A percentile compares a stretch with the other conserved stretches of the same genome.
phyloP scores from a whole-genome alignment of 2,797 vertebrate species.

The Bucorvus abyssinicus region DNA sequence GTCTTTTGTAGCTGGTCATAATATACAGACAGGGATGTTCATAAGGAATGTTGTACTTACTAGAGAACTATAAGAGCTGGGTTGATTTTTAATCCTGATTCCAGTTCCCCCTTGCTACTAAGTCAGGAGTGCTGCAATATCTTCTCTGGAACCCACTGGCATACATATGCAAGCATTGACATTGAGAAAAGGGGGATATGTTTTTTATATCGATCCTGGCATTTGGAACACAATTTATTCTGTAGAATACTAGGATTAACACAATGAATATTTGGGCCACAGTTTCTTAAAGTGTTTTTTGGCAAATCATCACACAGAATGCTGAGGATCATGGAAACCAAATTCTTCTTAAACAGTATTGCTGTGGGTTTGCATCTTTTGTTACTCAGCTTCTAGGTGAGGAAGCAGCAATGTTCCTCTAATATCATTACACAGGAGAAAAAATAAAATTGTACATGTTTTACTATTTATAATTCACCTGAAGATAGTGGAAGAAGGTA shows the following conservation, averaged over 20 bases:
- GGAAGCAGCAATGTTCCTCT: slow-evolving; percentile 49
- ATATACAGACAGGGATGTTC: not conserved
- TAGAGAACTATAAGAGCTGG: slow-evolving; percentile 8
- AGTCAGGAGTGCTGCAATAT: slow-evolving; percentile 64
- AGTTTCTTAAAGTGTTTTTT: slow-evolving; percentile 67
- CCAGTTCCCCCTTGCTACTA: not conserved
- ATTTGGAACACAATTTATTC: slow-evolving; percentile 51
- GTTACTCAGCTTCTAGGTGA: slow-evolving; percentile 41
- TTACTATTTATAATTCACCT: slow-evolving; percentile 8
- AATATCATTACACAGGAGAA: slow-evolving; percentile 52
- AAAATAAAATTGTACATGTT: not conserved
- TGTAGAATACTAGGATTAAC: slow-evolving; percentile 53
- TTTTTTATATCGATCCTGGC: slow-evolving; percentile 60
- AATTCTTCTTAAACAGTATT: slow-evolving; percentile 70
- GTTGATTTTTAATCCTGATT: slow-evolving; percentile 48
- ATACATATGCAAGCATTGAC: slow-evolving; percentile 66
- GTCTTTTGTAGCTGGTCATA: not conserved
- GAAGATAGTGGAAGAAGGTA: not conserved
- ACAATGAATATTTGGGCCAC: slow-evolving; percentile 67
- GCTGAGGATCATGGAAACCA: slow-evolving; percentile 45
- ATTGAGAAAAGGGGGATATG: slow-evolving; percentile 50
- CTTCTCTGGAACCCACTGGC: slow-evolving; percentile 54
- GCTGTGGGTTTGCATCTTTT: slow-evolving; percentile 68
- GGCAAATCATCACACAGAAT: slow-evolving; percentile 42
- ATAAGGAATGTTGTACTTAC: not conserved